These are phyloP conservation scores for Cryptophagus acutangulus DNA, from an alignment of 2,888 invertebrate genomes.

Conservation along the genomic window DNA sequence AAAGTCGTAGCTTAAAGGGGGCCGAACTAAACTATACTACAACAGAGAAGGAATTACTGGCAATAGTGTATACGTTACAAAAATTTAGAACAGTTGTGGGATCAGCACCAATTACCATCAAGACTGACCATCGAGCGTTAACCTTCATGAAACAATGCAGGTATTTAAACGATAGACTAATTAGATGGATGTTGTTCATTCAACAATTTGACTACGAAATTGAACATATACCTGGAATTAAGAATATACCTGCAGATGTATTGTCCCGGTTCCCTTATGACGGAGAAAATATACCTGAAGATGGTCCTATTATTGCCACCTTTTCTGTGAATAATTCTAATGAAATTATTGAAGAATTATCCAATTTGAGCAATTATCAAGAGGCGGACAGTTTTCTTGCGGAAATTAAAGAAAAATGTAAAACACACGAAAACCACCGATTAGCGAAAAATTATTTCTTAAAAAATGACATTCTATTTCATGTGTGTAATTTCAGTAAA, in stretches of 20 bases:
- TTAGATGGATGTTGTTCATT: constrained; percentile 5
- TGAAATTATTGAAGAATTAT: background rate
- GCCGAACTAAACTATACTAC: too few relatives aligned
- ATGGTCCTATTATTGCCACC: background rate
- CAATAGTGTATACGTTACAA: too few relatives aligned
- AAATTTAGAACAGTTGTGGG: constrained; percentile 1
- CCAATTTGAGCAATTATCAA: background rate
- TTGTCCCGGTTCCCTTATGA: constrained; percentile 1
- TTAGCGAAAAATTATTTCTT: background rate
- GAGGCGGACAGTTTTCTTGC: background rate
- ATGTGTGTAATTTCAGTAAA: background rate
- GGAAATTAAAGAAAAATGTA: background rate
- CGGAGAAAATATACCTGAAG: background rate
- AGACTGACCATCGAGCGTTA: constrained; percentile 3
- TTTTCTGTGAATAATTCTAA: background rate
- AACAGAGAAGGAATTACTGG: too few relatives aligned
- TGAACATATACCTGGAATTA: constrained; percentile 4
- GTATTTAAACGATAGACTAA: constrained; percentile 2
- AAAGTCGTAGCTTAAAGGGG: too few relatives aligned
- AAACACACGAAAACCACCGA: background rate
- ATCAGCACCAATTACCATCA: background rate
- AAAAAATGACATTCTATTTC: background rate
- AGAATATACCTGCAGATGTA: constrained; percentile 1
- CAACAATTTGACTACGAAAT: constrained; percentile 7
- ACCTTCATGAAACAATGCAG: background rate